Evolutionary conservation across 2,797 vertebrate species (phyloP).

Genomic region (Helarctos malayanus): DNA sequence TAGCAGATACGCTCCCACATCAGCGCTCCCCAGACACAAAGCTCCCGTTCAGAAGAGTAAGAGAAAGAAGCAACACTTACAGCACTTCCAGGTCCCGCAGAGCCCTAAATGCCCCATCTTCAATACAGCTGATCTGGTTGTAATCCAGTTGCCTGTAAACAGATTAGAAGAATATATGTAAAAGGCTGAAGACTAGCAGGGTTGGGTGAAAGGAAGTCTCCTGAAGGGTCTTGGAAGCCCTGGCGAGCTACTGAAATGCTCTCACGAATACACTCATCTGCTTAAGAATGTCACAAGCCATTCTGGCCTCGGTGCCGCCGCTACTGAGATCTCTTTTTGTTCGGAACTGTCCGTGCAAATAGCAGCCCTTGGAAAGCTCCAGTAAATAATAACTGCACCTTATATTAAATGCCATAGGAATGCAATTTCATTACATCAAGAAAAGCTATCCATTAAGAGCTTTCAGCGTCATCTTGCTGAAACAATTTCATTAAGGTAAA

Average conservation of each 20-base stretch:
- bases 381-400: conserved; percentile 94
- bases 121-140: conserved; percentile 99
- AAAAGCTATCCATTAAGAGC: conserved; percentile 95
- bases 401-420: conserved; percentile 95
- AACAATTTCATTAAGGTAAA: conserved; percentile 99
- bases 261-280: conserved; percentile 51
- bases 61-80: conserved; percentile 93
- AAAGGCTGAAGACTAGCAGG: conserved; percentile 72
- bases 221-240: conserved; percentile 60
- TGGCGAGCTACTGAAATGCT: conserved; percentile 52
- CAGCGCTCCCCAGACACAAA: conserved; percentile 75
- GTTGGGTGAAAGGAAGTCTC: conserved; percentile 66
- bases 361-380: conserved; percentile 89
- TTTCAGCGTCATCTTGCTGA: conserved; percentile 95
- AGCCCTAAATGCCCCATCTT: conserved; percentile 98
- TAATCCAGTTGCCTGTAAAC: conserved; percentile 98
- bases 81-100: conserved; percentile 99
- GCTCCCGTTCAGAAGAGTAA: conserved; percentile 72
- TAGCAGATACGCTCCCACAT: conserved; percentile 79
- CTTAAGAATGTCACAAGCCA: conserved; percentile 81
- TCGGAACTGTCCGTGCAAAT: conserved; percentile 90
- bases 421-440: conserved; percentile 96
- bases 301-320: conserved; percentile 84
- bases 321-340: conserved; percentile 90
- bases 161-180: conserved; percentile 88